Base-by-base conservation (phyloP, 2,113 vertebrate species). In the Pseudopodoces humilis region DNA sequence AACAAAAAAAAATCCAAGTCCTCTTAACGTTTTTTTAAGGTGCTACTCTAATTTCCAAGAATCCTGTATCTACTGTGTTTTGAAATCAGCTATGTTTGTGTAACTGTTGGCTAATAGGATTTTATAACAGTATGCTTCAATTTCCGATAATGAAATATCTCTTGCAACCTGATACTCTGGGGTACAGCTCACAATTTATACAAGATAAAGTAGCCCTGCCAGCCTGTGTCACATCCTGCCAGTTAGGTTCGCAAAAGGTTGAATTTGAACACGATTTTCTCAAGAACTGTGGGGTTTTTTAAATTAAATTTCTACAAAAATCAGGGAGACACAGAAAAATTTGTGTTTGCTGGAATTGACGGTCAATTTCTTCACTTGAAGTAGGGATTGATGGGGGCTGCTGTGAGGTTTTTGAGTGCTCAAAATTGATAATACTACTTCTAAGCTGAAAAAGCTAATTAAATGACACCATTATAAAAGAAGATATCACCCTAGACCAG, bases 221-320 rank as follows among this genome's bases (percentile, higher is more conserved):
- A 76, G 47, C 27, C 16, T 69, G 15, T 44, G 35, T 35, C 23
- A 21, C 21, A 37, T 76, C 15, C 71, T 77, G 17, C 20, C 18
- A 46, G 20, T 53, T 14, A 10, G 16, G 2, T 31, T 69, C 60
- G 33, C 9, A 6, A 13, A 44, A 60, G 17, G 15, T 16, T 72
- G 4, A 64, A 46, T 27, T 23, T 30, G 10, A 80, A 14, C 16
- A 79, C 28, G 5, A 0, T 65, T 88, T 88, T 65, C 17, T 23
- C 6, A 33, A 58, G 53, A 79, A 31, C 41, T 39, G 11, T 39
- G 39, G 2, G 3, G 0, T 4, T 63, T 47, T 67, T 15, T 0
- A 39, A 39, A 68, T 58, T 8, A 56, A 33, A n/a, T 67, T 63
- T 59, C 21, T 41, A 55, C 5, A 68, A 49, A 82, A 88, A 53